Evolutionary conservation across 2,888 invertebrate species (phyloP).

Genomic region (Tenthredo amoena): DNA sequence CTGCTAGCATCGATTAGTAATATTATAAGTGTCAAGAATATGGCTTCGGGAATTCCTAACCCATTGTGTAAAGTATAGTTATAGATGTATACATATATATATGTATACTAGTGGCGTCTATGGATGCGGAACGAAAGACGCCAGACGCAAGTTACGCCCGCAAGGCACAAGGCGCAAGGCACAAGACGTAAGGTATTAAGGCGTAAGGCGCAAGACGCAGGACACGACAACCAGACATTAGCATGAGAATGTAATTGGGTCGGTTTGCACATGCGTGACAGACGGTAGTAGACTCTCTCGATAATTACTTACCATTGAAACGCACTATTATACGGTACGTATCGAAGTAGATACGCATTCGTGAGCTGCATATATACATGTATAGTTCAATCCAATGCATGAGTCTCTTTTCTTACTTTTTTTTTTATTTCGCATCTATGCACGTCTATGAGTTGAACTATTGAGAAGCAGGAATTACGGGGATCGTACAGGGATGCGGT

Average conservation of each 20-base stretch:
- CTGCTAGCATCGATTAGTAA: conserved; percentile 11
- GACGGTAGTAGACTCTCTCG: conserved; percentile 45
- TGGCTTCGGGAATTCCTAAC: conserved; percentile 32
- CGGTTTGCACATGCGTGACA: conserved; percentile 55
- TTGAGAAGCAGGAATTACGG: not conserved
- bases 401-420: not conserved
- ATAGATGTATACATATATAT: not conserved
- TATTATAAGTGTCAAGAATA: not conserved
- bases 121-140: conserved; percentile 44
- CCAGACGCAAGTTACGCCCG: conserved; percentile 20
- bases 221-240: conserved; percentile 55
- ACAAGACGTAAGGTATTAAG: conserved; percentile 3
- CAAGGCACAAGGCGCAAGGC: not conserved
- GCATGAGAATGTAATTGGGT: conserved; percentile 65
- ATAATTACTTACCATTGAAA: conserved; percentile 49
- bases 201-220: conserved; percentile 25
- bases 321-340: conserved; percentile 14
- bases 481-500: not conserved
- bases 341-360: conserved; percentile 33
- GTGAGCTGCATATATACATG: not conserved
- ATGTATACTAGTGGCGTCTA: not conserved
- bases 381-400: not conserved
- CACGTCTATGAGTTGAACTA: not conserved
- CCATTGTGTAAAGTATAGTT: conserved; percentile 14
- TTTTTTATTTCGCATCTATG: not conserved